These are phyloP conservation scores for Xanthorhoe spadicearia DNA, from an alignment of 2,888 invertebrate species.

Conservation along the genomic window DNA sequence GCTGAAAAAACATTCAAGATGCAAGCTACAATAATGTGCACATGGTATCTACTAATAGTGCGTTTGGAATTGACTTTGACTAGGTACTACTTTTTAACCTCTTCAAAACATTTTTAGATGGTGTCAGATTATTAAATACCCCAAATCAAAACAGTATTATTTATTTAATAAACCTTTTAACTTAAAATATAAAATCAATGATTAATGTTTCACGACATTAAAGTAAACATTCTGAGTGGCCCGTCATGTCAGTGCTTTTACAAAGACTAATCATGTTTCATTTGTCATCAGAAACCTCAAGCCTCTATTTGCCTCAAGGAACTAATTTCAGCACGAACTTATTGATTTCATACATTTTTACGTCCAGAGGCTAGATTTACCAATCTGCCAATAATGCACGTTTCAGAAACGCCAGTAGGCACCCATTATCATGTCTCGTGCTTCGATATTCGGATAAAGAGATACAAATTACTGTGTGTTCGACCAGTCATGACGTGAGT, in stretches of 20 bases:
- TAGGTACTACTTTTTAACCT: too few relatives aligned
- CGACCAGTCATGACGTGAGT: slow-evolving; percentile 43
- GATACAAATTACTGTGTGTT: slow-evolving; percentile 52
- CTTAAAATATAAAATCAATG: too few relatives aligned
- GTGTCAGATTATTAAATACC: too few relatives aligned
- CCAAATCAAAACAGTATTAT: too few relatives aligned
- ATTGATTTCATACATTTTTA: slow-evolving; percentile 29
- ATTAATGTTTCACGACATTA: not conserved
- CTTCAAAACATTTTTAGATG: too few relatives aligned
- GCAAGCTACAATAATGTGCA: too few relatives aligned
- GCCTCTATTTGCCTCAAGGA: not conserved
- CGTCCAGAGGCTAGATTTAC: slow-evolving; percentile 28
- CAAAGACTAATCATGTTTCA: not conserved
- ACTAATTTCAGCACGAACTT: slow-evolving; percentile 1
- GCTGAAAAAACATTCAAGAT: too few relatives aligned
- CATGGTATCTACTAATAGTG: too few relatives aligned
- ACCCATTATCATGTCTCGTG: slow-evolving; percentile 54
- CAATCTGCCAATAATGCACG: slow-evolving; percentile 19
- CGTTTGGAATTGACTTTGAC: too few relatives aligned
- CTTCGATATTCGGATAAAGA: slow-evolving; percentile 60
- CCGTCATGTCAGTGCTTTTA: not conserved
- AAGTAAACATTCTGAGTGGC: not conserved
- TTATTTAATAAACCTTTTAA: too few relatives aligned
- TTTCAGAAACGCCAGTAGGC: slow-evolving; percentile 44
- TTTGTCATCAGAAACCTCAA: slow-evolving; percentile 7